These are phyloP conservation scores for Caenorhabditis sinica DNA, from an alignment of 2,888 invertebrate species.

Conservation along the genomic window DNA sequence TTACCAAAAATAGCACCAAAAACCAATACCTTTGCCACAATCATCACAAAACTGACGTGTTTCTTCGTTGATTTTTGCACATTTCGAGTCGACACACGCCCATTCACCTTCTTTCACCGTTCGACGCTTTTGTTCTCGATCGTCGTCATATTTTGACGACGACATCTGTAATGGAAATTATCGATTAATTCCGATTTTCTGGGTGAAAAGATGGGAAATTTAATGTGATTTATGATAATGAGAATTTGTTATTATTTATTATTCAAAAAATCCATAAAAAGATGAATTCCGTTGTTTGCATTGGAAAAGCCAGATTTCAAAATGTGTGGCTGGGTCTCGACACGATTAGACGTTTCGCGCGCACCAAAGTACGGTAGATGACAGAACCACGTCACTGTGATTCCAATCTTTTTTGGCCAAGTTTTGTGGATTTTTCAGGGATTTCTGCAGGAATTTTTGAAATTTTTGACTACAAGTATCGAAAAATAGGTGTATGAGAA, in stretches of 20 bases:
- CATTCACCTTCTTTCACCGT: conserved; percentile 84
- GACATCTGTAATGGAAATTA: conserved; percentile 41
- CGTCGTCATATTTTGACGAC: conserved; percentile 59
- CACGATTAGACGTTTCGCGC: conserved; percentile 29
- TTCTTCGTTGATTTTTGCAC: conserved; percentile 80
- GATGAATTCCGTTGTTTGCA: conserved; percentile 7
- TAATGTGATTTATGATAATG: too few species aligned
- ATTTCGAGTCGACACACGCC: conserved; percentile 85
- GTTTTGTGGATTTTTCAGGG: conserved; percentile 25
- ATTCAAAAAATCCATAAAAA: neutral
- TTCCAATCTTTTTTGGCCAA: conserved; percentile 27
- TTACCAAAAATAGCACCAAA: neutral
- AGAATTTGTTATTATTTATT: too few species aligned
- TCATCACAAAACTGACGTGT: conserved; percentile 68
- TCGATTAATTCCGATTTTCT: too few species aligned
- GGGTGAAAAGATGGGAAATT: neutral
- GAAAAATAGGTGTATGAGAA: neutral
- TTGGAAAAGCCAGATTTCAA: conserved; percentile 51
- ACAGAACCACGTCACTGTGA: conserved; percentile 59
- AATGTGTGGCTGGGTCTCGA: conserved; percentile 59
- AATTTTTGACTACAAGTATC: neutral
- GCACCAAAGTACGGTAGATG: conserved; percentile 24
- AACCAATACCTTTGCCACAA: conserved; percentile 84
- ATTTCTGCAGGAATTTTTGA: conserved; percentile 7
- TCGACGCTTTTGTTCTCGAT: conserved; percentile 64